Evolutionary conservation across 2,888 invertebrate genomes (phyloP).

Genomic region (Spatulosminthurus flaviceps): DNA sequence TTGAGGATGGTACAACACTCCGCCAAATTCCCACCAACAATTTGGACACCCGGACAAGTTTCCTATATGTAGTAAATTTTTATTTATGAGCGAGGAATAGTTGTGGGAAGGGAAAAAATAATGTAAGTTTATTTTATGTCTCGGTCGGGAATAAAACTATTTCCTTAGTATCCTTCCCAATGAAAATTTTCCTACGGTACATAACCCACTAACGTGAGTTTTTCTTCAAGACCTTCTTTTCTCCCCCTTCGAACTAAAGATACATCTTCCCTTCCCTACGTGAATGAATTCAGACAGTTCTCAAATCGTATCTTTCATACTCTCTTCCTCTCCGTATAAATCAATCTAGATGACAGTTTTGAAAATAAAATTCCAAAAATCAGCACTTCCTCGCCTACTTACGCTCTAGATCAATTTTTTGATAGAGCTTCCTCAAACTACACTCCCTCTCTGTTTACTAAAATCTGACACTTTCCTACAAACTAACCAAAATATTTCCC

Average conservation of each 20-base stretch:
- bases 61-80: not conserved
- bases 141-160: constrained; percentile 18
- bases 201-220: too few species aligned
- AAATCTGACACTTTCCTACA: too few species aligned
- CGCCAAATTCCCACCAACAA: not conserved
- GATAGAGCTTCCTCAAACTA: too few species aligned
- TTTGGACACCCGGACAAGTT: not conserved
- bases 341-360: not conserved
- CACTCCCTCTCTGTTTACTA: too few species aligned
- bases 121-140: constrained; percentile 14
- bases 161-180: not conserved
- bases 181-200: not conserved
- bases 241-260: too few species aligned
- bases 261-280: too few species aligned
- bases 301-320: not conserved
- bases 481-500: too few species aligned
- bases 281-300: too few species aligned
- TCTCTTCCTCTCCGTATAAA: not conserved
- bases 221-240: too few species aligned
- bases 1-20: not conserved
- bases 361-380: not conserved
- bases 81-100: not conserved
- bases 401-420: not conserved
- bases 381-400: not conserved
- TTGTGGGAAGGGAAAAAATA: constrained; percentile 1